A percentile compares a stretch with the other conserved stretches of the same genome.
Conservation (phyloP, 1,140 invertebrate species). For the Drosophila eugracilis region DNA sequence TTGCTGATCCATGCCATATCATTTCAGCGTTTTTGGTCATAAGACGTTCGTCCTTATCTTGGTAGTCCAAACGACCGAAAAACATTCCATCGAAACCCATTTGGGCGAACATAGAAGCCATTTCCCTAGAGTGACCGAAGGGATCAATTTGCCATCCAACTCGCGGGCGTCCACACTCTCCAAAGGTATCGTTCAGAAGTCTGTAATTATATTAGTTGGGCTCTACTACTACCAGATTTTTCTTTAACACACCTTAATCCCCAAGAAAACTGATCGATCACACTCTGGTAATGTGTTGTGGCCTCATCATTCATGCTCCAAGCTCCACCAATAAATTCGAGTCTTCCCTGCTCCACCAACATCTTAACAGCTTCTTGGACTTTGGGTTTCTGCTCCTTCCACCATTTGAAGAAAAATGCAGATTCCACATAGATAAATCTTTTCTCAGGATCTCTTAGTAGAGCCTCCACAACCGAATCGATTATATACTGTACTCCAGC, state of each 20-base stretch:
- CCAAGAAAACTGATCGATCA: constrained; percentile 97
- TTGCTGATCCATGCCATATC: constrained; percentile 69
- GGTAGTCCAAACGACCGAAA: constrained; percentile 94
- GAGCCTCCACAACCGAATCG: constrained; percentile 93
- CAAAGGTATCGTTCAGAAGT: constrained; percentile 92
- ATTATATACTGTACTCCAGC: constrained; percentile 96
- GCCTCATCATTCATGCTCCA: constrained; percentile 99
- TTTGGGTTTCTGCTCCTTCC: constrained; percentile 89
- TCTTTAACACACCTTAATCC: constrained; percentile 84
- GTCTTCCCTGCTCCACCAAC: constrained; percentile 90
- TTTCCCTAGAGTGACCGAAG: constrained; percentile 95
- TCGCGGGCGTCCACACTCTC: constrained; percentile 91
- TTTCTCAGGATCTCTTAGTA: constrained; percentile 90
- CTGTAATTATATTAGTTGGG: constrained; percentile 41
- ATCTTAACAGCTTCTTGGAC: constrained; percentile 87
- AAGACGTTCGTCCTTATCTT: constrained; percentile 91
- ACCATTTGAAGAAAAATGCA: constrained; percentile 98
- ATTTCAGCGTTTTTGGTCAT: constrained; percentile 87
- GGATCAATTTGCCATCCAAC: constrained; percentile 98
- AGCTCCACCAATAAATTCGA: constrained; percentile 95
- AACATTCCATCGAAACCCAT: constrained; percentile 95
- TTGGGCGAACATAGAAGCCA: constrained; percentile 92
- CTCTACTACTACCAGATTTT: no score
- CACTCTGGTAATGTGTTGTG: constrained; percentile 94
- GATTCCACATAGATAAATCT: constrained; percentile 91